Base-by-base conservation (phyloP, 2,113 vertebrate genomes). In the Gopherus flavomarginatus region DNA sequence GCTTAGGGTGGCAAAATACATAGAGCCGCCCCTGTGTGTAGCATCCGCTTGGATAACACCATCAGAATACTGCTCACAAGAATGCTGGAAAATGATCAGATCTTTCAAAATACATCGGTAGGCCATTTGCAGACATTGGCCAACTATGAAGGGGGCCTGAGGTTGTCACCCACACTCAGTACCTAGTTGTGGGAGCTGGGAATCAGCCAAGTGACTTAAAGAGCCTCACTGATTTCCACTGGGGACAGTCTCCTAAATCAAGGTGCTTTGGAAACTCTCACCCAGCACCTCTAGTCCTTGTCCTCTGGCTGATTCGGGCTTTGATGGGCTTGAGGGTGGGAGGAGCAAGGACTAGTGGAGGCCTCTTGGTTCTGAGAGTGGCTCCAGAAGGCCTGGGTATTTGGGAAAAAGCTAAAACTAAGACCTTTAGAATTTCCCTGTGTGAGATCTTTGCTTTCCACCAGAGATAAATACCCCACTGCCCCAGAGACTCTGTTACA, bases 171-270 rank as follows among this genome's bases (percentile, higher is more conserved):
- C 92, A 88, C 83, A 89, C 53, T 12, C 95, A 92, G 57, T 95
- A 95, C 93, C 95, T 93, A 93, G 81, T 6, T 91, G 27, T 90
- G 92, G 94, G 49, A 65, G 88, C 83, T 92, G 89, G 89, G 95
- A 92, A 94, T 38, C 47, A 91, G 89, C 72, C 5, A 56, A 44
- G 75, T 85, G 84, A 10, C 80, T 92, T 83, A 84, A 21, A 1
- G 65, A 65, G 56, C 72, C 80, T 56, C 83, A 82, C 8, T 1
- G 3, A 24, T 38, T 2, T 52, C 72, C 57, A 22, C 0, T 77
- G 72, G 0, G 83, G 83, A 77, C 27, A 10, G 35, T 80, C 65
- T 17, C 59, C 94, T 62, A 93, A 14, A 85, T 35, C 5, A 1
- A 78, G 85, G 22, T 38, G 10, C 50, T 5, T 35, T 47, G 47